Conservation (phyloP, 2,113 vertebrate species). For the Pachycephala philippinensis region DNA sequence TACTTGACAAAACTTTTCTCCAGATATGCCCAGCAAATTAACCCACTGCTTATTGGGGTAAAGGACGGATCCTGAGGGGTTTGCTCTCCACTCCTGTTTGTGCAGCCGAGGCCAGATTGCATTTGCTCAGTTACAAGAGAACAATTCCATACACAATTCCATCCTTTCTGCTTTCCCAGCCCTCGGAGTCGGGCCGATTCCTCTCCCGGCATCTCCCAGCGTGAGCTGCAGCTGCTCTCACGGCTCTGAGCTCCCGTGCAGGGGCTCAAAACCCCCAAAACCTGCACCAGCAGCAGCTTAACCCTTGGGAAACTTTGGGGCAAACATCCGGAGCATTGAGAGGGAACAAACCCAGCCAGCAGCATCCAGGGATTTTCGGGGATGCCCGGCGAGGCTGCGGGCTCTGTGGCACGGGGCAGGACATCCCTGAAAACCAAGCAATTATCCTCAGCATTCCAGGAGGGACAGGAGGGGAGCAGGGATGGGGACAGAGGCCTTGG, state of each 20-base stretch:
- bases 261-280: background rate
- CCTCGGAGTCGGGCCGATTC: rapidly evolving
- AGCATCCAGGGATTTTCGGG: rapidly evolving
- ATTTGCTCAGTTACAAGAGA: background rate
- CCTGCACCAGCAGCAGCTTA: background rate
- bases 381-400: rapidly evolving
- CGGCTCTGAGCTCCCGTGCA: background rate
- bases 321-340: rapidly evolving
- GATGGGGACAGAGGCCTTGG: background rate
- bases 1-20: background rate
- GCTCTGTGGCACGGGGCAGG: background rate
- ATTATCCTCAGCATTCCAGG: background rate
- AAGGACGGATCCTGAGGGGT: background rate
- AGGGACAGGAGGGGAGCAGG: background rate
- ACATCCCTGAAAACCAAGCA: background rate
- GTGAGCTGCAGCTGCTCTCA: background rate
- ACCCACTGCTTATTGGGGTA: background rate
- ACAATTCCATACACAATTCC: background rate
- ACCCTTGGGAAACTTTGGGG: background rate
- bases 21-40: background rate
- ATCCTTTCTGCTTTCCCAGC: background rate
- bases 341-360: background rate
- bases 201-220: rapidly evolving
- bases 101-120: background rate
- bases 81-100: background rate